Evolutionary conservation across 2,797 vertebrate species (phyloP).

Genomic region (Aulostomus chinensis): DNA sequence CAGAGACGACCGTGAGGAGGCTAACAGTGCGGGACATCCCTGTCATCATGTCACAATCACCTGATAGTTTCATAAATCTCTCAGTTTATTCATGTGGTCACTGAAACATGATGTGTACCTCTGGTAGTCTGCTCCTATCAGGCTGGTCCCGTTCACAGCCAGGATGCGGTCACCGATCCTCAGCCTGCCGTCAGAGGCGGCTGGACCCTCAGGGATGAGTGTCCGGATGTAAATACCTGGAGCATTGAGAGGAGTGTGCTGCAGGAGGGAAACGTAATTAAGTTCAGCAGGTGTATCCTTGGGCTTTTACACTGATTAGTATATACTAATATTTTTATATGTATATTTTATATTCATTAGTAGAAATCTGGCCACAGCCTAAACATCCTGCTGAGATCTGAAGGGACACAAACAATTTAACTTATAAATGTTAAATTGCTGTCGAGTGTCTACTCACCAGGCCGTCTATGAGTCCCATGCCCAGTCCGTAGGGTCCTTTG

Average conservation of each 20-base stretch:
- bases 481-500: constrained; percentile 91
- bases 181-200: constrained; percentile 85
- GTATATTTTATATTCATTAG: not conserved
- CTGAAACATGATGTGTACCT: constrained; percentile 74
- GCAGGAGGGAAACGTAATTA: constrained; percentile 19
- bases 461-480: constrained; percentile 96
- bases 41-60: constrained; percentile 18
- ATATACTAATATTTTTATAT: too few species aligned
- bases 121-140: constrained; percentile 92
- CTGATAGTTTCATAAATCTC: constrained; percentile 5
- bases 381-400: not conserved
- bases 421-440: not conserved
- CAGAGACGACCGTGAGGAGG: constrained; percentile 6
- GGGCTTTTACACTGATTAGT: too few species aligned
- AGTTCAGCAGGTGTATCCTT: not conserved
- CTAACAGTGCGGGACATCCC: constrained; percentile 16
- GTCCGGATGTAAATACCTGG: constrained; percentile 97
- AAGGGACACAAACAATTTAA: too few species aligned
- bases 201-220: constrained; percentile 91
- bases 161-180: constrained; percentile 94
- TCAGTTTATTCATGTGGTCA: not conserved
- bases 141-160: constrained; percentile 92
- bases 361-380: not conserved
- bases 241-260: constrained; percentile 92
- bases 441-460: constrained; percentile 82